Conservation (phyloP, 2,888 invertebrate species). For the Melikaiella ostensackeni region DNA sequence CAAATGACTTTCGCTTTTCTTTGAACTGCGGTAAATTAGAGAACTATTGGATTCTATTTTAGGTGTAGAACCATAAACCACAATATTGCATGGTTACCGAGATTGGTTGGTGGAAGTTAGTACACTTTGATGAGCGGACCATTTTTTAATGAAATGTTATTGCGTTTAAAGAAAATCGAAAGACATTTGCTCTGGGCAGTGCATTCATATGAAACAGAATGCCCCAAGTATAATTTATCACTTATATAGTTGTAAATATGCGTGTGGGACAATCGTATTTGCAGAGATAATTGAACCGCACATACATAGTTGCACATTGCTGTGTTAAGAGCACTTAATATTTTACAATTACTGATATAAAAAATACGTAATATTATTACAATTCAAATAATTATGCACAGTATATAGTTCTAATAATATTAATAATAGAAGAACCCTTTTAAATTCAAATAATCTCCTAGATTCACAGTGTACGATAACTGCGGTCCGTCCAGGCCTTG, state of each 20-base stretch:
- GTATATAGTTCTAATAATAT: conserved; percentile 45
- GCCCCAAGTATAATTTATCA: neutral
- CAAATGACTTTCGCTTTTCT: no score
- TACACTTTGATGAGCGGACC: no score
- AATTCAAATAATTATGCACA: conserved; percentile 55
- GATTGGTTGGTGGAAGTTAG: no score
- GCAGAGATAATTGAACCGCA: conserved; percentile 6
- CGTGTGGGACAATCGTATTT: neutral
- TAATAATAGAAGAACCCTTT: conserved; percentile 44
- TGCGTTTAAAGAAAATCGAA: no score
- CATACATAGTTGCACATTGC: conserved; percentile 10
- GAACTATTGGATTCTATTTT: no score
- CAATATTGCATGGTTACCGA: no score
- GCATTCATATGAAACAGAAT: no score
- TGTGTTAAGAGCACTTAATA: conserved; percentile 61
- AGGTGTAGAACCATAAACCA: no score
- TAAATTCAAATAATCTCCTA: conserved; percentile 51
- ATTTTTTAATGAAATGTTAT: no score
- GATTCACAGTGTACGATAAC: conserved; percentile 92
- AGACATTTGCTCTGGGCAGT: no score
- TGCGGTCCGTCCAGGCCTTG: conserved; percentile 89
- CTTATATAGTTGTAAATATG: neutral
- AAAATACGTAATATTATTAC: conserved; percentile 58
- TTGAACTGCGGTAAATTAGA: no score
- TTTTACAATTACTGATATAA: conserved; percentile 56